Conservation (phyloP, 2,888 invertebrate species). For the Heliconius sara region DNA sequence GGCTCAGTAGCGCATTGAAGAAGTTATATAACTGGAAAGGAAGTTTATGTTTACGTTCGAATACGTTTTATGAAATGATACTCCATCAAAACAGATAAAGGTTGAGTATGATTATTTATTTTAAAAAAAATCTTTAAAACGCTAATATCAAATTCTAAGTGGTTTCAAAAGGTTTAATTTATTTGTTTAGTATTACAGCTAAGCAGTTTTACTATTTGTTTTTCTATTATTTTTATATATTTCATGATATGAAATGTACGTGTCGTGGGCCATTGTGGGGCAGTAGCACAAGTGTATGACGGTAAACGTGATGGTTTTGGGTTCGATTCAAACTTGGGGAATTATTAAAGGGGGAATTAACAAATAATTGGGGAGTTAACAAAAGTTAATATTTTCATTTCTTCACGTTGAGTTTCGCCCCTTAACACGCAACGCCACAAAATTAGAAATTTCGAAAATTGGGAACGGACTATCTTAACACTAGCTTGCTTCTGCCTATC, state of each 20-base stretch:
- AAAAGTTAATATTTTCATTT: too few species aligned
- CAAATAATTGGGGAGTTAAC: too few species aligned
- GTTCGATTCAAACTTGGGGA: too few species aligned
- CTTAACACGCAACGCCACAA: too few species aligned
- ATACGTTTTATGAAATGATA: neutral
- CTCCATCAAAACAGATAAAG: neutral
- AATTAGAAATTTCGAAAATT: too few species aligned
- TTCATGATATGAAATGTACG: neutral
- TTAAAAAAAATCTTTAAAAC: neutral
- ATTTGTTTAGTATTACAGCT: neutral
- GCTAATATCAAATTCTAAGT: neutral
- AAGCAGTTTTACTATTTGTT: neutral
- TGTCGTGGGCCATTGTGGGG: too few species aligned
- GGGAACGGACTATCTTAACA: too few species aligned
- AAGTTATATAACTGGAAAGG: slow-evolving; percentile 94
- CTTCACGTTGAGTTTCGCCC: too few species aligned
- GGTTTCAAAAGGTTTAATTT: neutral
- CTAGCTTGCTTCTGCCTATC: too few species aligned
- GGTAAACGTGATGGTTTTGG: too few species aligned
- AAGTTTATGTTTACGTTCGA: slow-evolving; percentile 41
- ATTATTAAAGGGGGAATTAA: too few species aligned
- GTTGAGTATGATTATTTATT: neutral
- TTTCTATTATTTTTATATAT: neutral
- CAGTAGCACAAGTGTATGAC: too few species aligned
- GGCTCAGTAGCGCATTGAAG: slow-evolving; percentile 94